These are phyloP conservation scores for Hipposideros larvatus DNA, from an alignment of 2,797 vertebrate genomes.

Conservation along the genomic window DNA sequence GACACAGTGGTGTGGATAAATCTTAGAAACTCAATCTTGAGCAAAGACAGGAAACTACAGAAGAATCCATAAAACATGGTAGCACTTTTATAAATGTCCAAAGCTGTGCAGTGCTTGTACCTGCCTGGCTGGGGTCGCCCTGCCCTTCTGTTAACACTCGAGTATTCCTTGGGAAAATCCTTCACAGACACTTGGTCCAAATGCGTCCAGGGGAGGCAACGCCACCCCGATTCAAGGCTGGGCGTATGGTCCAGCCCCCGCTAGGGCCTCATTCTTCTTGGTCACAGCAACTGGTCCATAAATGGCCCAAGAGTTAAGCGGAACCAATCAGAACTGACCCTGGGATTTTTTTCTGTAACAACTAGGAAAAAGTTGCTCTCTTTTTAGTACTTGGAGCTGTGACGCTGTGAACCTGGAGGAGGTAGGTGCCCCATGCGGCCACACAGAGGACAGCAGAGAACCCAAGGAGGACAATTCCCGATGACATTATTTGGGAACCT, in stretches of 20 bases:
- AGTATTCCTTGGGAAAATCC: not conserved
- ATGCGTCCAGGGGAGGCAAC: not conserved
- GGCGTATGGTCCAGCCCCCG: not conserved
- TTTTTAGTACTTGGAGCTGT: fast-evolving
- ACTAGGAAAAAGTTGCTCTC: not conserved
- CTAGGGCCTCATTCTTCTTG: not conserved
- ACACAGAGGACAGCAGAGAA: not conserved
- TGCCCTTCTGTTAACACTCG: not conserved
- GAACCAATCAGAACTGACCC: not conserved
- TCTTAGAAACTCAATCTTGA: not conserved
- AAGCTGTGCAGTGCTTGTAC: not conserved
- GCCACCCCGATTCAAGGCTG: not conserved
- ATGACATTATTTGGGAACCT: not conserved
- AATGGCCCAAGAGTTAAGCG: not conserved
- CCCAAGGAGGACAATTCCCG: not conserved
- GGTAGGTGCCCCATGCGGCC: fast-evolving
- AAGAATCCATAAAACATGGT: not conserved
- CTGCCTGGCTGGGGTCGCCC: not conserved
- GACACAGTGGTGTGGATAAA: not conserved
- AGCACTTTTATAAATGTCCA: not conserved
- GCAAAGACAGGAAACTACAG: not conserved
- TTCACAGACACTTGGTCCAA: not conserved
- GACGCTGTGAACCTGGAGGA: not conserved
- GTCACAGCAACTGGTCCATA: not conserved
- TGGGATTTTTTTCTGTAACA: not conserved